Percentiles rank a stretch among this genome's conserved stretches.
Evolutionary conservation across 37 sponge, comb jelly and placozoan species (phyloP).

Genomic region (Dysidea cf. avara): DNA sequence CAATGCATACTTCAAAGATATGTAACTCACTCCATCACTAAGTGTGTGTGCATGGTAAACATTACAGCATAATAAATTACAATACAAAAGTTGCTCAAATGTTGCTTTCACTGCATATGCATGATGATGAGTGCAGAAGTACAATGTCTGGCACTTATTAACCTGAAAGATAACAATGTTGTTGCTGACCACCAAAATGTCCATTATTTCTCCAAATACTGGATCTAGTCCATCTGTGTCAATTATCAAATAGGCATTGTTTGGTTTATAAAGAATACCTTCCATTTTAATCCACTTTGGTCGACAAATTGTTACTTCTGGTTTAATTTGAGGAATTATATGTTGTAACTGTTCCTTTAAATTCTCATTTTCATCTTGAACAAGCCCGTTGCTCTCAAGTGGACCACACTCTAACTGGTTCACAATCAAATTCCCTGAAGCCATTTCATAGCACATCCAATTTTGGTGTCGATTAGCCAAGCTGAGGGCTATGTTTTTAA

Average conservation of each 20-base stretch:
- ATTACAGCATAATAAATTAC: too few species aligned
- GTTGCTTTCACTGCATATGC: slow-evolving; percentile 18
- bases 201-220: slow-evolving; percentile 15
- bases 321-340: slow-evolving; percentile 5
- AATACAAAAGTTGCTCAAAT: too few species aligned
- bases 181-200: slow-evolving; percentile 8
- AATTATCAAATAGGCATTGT: slow-evolving; percentile 17
- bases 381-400: neutral
- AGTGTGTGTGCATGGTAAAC: too few species aligned
- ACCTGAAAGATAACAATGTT: neutral
- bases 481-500: slow-evolving; percentile 36
- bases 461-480: slow-evolving; percentile 38
- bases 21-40: too few species aligned
- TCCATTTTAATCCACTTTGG: slow-evolving; percentile 24
- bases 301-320: slow-evolving; percentile 6
- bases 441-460: slow-evolving; percentile 17
- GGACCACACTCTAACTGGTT: slow-evolving; percentile 15
- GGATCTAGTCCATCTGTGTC: slow-evolving; percentile 35
- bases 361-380: neutral
- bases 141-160: neutral
- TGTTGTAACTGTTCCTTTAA: neutral
- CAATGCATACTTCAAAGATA: too few species aligned
- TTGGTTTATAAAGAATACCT: slow-evolving; percentile 6
- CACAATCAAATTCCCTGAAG: slow-evolving; percentile 2
- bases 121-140: slow-evolving; percentile 45